A percentile compares a stretch with the other conserved stretches of the same genome.
These are phyloP conservation scores for Luperina nickerlii DNA, from an alignment of 2,888 invertebrate genomes.

Conservation along the genomic window DNA sequence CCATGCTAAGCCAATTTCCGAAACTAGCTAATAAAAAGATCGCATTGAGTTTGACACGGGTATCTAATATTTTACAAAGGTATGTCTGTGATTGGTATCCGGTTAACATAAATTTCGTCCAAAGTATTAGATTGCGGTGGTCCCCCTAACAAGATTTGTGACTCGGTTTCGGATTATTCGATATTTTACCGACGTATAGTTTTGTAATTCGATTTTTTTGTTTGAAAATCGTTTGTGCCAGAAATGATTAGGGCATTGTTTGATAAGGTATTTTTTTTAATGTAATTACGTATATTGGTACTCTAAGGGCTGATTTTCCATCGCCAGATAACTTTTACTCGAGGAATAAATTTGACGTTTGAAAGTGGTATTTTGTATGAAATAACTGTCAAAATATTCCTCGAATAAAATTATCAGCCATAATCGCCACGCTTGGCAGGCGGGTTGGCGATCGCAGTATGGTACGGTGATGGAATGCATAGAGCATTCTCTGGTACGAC, in stretches of 20 bases:
- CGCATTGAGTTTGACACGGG: constrained; percentile 67
- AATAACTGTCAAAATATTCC: too few species aligned
- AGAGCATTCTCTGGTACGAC: too few species aligned
- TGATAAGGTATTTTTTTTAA: neutral
- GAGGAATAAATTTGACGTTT: too few species aligned
- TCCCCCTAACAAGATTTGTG: constrained; percentile 70
- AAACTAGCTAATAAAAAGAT: constrained; percentile 69
- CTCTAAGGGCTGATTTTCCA: too few species aligned
- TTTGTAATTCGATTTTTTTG: constrained; percentile 61
- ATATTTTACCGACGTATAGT: constrained; percentile 62
- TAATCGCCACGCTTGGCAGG: too few species aligned
- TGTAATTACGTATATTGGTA: neutral
- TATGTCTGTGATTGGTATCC: constrained; percentile 72
- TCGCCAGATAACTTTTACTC: too few species aligned
- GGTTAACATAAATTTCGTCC: constrained; percentile 72
- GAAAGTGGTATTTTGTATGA: too few species aligned
- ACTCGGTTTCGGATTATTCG: constrained; percentile 64
- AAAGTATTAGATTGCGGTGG: constrained; percentile 66
- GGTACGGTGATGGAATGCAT: too few species aligned
- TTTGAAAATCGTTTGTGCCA: constrained; percentile 4
- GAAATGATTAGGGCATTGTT: constrained; percentile 23
- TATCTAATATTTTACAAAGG: constrained; percentile 71
- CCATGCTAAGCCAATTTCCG: constrained; percentile 63
- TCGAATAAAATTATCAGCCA: too few species aligned
- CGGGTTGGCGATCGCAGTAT: too few species aligned